Evolutionary conservation across 2,113 vertebrate species (phyloP).

Genomic region (Philantomba maxwellii): DNA sequence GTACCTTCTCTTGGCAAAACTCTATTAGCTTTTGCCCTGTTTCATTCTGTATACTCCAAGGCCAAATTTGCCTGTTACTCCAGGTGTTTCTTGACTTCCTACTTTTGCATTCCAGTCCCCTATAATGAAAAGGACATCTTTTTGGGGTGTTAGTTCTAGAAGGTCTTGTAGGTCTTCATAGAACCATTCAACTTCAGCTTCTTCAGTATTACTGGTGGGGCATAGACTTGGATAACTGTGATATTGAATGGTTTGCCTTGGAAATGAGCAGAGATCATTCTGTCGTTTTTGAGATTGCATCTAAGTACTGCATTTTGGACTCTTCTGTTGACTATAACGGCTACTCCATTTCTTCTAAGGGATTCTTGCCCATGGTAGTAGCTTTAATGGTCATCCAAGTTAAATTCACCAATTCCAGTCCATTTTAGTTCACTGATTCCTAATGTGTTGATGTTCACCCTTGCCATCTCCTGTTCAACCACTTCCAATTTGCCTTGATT

Average conservation of each 20-base stretch:
- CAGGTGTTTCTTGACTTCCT: not conserved
- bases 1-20: not conserved
- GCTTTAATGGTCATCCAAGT: not conserved
- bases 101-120: not conserved
- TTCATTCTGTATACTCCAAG: not conserved
- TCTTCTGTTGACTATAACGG: not conserved
- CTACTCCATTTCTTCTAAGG: not conserved
- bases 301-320: not conserved
- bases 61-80: not conserved
- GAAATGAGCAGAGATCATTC: not conserved
- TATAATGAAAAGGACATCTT: not conserved
- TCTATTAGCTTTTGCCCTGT: not conserved
- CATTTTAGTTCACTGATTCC: not conserved
- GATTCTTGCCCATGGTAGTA: not conserved
- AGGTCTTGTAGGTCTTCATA: not conserved
- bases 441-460: not conserved
- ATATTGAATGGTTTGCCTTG: not conserved
- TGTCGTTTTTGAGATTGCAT: not conserved
- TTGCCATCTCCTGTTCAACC: not conserved
- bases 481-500: not conserved
- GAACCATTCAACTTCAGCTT: not conserved
- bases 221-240: not conserved
- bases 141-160: not conserved
- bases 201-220: not conserved
- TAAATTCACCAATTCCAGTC: not conserved